Evolutionary conservation across 2,113 vertebrate genomes (phyloP), one percentile per base, ranked within the genome.

Genomic region (Calidris pugnax): DNA sequence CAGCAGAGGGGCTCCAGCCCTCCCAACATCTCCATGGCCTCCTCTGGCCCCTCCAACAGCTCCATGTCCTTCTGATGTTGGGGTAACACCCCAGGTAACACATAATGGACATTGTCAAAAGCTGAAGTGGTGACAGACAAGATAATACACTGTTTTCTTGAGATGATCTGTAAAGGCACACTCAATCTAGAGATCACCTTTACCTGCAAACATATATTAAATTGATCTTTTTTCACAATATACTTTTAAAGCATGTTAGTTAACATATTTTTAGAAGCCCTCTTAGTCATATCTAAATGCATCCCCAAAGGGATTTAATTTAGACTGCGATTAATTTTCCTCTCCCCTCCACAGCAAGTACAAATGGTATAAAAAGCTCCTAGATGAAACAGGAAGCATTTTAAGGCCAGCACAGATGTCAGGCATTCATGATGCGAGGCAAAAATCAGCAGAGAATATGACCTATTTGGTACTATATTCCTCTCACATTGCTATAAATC

Each of bases 211-310:
- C 28, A n/a, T 33, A 43, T 19, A 74, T 45, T 66, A 75, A 85
- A 86, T 64, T 32, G 16, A 22, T 90, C 7, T 33, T 23, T 21
- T 76, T 81, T 76, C 50, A 47, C 33, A 72, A n/a, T 39, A 53
- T 27, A 79, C 23, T 67, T 91, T 57, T 76, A 82, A 93, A 94
- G 24, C 5, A 17, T 59, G 20, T 68, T 82, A 67, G 56, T 73
- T 91, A 79, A 53, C n/a, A 33, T 76, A 93, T 85, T 97, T 95
- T 95, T 92, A 92, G 89, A 85, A 89, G 57, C 78, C 22, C 20
- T 79, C 57, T 96, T 93, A 95, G 84, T 95, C 94, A 96, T 88
- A 79, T 69, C 41, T 92, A 89, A 89, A 87, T 72, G 53, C 41
- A 85, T 53, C 56, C 69, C 73, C 81, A 83, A 90, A 85, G 53